phyloP scores from a whole-genome alignment of 2,888 invertebrate species.

The Oligia latruncula region DNA sequence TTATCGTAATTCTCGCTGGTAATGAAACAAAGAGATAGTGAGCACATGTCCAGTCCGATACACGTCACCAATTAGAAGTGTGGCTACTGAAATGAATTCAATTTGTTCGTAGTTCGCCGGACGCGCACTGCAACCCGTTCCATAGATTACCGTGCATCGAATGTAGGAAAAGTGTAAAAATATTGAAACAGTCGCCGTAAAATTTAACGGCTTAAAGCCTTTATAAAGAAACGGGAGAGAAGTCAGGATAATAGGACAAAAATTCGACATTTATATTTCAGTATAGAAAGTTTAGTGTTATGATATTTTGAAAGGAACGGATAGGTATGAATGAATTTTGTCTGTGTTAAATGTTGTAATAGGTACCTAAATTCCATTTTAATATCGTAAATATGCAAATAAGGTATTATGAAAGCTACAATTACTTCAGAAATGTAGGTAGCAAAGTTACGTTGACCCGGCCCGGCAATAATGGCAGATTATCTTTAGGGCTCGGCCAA shows the following conservation, averaged over 20 bases:
- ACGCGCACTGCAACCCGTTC: constrained; percentile 55
- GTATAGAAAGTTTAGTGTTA: constrained; percentile 44
- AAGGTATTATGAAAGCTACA: constrained; percentile 61
- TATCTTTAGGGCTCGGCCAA: constrained; percentile 77
- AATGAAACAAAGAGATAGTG: constrained; percentile 43
- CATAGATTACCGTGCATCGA: constrained; percentile 50
- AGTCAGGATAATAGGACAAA: constrained; percentile 51
- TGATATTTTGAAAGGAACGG: constrained; percentile 34
- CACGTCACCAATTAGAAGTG: constrained; percentile 77
- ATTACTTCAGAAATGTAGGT: constrained; percentile 65
- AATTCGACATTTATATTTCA: constrained; percentile 52
- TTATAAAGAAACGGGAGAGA: constrained; percentile 38
- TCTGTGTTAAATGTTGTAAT: constrained; percentile 22
- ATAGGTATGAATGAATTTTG: constrained; percentile 20
- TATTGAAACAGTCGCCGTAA: constrained; percentile 54
- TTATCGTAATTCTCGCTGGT: constrained; percentile 14
- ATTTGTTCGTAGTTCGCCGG: constrained; percentile 68
- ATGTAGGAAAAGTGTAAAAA: constrained; percentile 48
- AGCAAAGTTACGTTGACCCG: constrained; percentile 74
- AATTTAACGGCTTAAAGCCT: constrained; percentile 55
- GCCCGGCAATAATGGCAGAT: constrained; percentile 69
- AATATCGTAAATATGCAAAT: constrained; percentile 59
- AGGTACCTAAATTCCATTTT: constrained; percentile 24
- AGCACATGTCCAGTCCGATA: constrained; percentile 53
- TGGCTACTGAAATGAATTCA: constrained; percentile 74